Percentiles rank a stretch among this genome's conserved stretches.
phyloP scores from a whole-genome alignment of 2,113 vertebrate genomes.

The Proterorhinus semilunaris region DNA sequence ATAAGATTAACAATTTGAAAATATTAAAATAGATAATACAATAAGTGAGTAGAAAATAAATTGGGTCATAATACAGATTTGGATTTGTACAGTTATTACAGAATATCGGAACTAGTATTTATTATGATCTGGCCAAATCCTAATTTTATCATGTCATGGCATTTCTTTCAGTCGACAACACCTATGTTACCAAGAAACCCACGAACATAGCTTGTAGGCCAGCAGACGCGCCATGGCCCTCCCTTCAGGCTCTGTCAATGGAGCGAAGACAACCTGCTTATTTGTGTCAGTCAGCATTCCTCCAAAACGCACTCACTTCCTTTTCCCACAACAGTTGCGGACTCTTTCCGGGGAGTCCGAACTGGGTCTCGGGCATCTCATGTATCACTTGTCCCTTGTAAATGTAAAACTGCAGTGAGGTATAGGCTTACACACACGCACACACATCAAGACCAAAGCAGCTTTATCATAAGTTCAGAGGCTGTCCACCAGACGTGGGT shows the following conservation, averaged over 20 bases:
- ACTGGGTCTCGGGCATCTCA: constrained; percentile 30
- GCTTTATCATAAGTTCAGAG: constrained; percentile 26
- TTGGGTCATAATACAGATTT: too few relatives aligned
- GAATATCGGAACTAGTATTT: too few relatives aligned
- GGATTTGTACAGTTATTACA: too few relatives aligned
- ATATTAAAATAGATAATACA: too few relatives aligned
- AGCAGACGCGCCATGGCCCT: background rate
- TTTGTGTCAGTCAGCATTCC: constrained; percentile 75
- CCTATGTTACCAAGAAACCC: too few relatives aligned
- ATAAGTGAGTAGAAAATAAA: too few relatives aligned
- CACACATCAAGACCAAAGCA: constrained; percentile 9
- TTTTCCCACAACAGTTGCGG: constrained; percentile 65
- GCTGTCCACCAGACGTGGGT: constrained; percentile 43
- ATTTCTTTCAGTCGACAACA: too few relatives aligned
- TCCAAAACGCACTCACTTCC: constrained; percentile 54
- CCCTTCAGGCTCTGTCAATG: constrained; percentile 23
- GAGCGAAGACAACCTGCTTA: constrained; percentile 68
- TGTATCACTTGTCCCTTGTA: constrained; percentile 44
- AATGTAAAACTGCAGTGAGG: constrained; percentile 22
- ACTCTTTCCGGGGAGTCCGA: constrained; percentile 17
- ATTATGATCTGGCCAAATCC: too few relatives aligned
- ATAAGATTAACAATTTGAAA: too few relatives aligned
- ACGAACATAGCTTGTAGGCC: too few relatives aligned
- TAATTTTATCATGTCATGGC: too few relatives aligned
- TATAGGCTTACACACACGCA: background rate